Evolutionary conservation across 2,888 invertebrate genomes (phyloP).

Genomic region (Pheosia gnoma): DNA sequence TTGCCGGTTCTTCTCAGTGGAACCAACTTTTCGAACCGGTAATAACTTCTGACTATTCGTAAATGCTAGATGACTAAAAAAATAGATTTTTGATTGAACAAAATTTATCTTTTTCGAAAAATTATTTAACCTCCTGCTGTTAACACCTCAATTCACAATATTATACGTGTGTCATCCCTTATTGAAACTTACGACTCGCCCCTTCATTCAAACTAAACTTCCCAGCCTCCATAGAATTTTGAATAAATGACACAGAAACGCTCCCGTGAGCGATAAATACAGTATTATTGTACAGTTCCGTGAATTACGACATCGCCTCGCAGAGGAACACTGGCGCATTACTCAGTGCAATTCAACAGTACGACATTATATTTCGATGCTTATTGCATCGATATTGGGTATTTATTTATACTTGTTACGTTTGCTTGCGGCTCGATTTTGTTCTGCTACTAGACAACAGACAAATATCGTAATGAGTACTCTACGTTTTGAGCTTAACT

Average conservation of each 20-base stretch:
- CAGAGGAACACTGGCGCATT: constrained; percentile 18
- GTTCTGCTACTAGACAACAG: too few relatives aligned
- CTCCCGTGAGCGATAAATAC: constrained; percentile 43
- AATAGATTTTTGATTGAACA: too few relatives aligned
- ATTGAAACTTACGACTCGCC: neutral
- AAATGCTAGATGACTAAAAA: too few relatives aligned
- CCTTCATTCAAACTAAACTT: constrained; percentile 11
- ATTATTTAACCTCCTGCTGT: too few relatives aligned
- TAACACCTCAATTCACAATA: neutral
- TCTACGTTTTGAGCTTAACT: neutral
- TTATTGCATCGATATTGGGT: constrained; percentile 34
- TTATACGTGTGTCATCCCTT: neutral
- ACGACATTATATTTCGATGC: constrained; percentile 23
- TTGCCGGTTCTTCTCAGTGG: too few relatives aligned
- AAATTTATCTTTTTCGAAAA: too few relatives aligned
- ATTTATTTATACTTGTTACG: constrained; percentile 24
- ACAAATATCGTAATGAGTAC: too few relatives aligned
- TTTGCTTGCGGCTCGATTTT: neutral
- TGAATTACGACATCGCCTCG: constrained; percentile 35
- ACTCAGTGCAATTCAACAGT: constrained; percentile 25
- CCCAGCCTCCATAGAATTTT: constrained; percentile 29
- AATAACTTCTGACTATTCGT: too few relatives aligned
- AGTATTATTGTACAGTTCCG: constrained; percentile 36
- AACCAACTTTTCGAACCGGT: too few relatives aligned
- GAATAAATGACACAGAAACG: constrained; percentile 40